Evolutionary conservation across 1,140 invertebrate species (phyloP).

Genomic region (Drosophila ironensis): DNA sequence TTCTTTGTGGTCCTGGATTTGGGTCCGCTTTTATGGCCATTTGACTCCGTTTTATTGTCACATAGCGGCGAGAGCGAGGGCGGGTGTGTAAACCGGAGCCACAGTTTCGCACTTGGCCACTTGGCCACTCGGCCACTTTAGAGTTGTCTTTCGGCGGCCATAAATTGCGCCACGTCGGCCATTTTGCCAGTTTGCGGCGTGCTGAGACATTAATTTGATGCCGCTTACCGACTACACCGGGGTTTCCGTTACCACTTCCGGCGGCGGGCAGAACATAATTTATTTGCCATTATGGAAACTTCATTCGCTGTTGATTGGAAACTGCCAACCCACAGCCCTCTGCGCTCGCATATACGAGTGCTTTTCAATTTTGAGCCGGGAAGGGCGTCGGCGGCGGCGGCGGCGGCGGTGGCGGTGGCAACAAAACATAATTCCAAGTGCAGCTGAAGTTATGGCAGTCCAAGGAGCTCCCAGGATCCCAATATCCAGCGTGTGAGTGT

Average conservation of each 20-base stretch:
- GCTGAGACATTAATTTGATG: constrained; percentile 74
- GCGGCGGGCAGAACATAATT: constrained; percentile 49
- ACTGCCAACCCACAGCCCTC: constrained; percentile 17
- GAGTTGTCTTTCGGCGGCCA: constrained; percentile 70
- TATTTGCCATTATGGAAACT: constrained; percentile 71
- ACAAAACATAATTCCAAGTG: constrained; percentile 65
- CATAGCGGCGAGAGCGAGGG: constrained; percentile 28
- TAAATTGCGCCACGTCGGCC: constrained; percentile 70
- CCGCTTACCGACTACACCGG: constrained; percentile 32
- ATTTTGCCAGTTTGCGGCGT: constrained; percentile 53
- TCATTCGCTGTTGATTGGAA: constrained; percentile 69
- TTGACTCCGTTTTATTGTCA: constrained; percentile 78
- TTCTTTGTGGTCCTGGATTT: constrained; percentile 40
- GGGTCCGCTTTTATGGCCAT: constrained; percentile 67
- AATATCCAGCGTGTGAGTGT: constrained; percentile 11
- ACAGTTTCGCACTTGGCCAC: not conserved
- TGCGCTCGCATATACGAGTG: constrained; percentile 1
- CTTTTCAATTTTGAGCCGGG: constrained; percentile 56
- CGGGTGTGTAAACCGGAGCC: not conserved
- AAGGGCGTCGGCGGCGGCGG: not conserved
- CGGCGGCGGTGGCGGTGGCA: constrained; percentile 1
- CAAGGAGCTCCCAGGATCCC: constrained; percentile 29
- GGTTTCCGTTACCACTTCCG: constrained; percentile 40
- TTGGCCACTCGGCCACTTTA: constrained; percentile 54
- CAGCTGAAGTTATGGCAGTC: constrained; percentile 62